Base-by-base conservation (phyloP, 2,888 invertebrate genomes). In the Drosophila differens region DNA sequence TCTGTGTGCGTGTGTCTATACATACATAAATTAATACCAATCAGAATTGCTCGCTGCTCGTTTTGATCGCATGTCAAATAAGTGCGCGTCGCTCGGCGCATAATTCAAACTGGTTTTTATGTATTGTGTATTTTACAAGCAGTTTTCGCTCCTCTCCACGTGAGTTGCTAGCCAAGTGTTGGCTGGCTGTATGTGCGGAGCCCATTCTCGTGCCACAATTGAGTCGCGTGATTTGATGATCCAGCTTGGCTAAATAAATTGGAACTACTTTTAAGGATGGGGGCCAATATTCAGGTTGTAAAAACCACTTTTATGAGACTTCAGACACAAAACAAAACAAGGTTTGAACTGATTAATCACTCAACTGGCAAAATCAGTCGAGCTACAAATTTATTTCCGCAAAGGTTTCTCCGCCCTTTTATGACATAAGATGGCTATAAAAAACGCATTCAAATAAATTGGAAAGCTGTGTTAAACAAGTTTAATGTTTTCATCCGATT, bases 21-120 rank as follows among this genome's bases (percentile, higher is more conserved):
- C 70, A 67, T 59, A 81, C 77, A 85, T 89, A 89, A 89, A 89
- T 89, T 85, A 89, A 79, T 76, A 59, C 70, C 77, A 84, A 81
- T 81, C 88, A 76, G 68, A 73, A 81, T 59, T 76, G 75, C 44
- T 68, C 54, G 59, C 78, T 84, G 82, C 66, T 76, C 76, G 79
- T 73, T 82, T 74, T 78, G 84, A 83, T 82, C 76, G 85, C 82
- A 70, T 72, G 88, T 82, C 85, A 76, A 82, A 85, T 87, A 85
- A 85, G 85, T 84, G 80, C 85, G 82, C 79, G 60, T 79, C 64
- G 74, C 68, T 73, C 63, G 49, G 66, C 69, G 82, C 79, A 87
- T 81, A 84, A 77, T 80, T 80, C 78, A 82, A 90, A 88, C 90
- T 72, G 85, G 85, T 85, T 90, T 85, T 76, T 35, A 32, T 57